Conservation (phyloP, 2,113 vertebrate species). For the Oreochromis spilurus region DNA sequence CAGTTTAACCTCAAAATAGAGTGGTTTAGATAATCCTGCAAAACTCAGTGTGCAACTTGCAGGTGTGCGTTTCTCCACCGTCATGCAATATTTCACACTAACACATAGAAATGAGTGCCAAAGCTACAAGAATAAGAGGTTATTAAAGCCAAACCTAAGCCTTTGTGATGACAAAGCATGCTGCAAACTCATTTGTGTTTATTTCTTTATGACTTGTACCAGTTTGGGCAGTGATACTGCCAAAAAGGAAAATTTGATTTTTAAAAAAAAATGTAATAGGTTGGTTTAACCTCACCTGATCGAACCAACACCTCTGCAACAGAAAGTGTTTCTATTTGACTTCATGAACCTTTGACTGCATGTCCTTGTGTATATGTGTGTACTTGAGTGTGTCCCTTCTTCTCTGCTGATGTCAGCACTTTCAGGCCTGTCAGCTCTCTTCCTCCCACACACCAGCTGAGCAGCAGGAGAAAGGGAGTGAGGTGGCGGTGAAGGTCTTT, state of each 20-base stretch:
- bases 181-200: neutral
- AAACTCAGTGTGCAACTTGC: neutral
- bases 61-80: neutral
- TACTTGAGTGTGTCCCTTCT: neutral
- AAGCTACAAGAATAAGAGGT: neutral
- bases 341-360: neutral
- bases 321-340: conserved; percentile 1
- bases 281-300: neutral
- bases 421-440: conserved; percentile 17
- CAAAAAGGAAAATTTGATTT: neutral
- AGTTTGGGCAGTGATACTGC: neutral
- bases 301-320: neutral
- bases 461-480: conserved; percentile 37
- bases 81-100: neutral
- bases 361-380: conserved; percentile 16
- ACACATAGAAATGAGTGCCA: neutral
- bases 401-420: conserved; percentile 66
- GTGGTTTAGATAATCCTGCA: neutral
- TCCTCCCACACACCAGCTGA: conserved; percentile 48
- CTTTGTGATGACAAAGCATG: neutral
- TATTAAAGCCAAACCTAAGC: neutral
- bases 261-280: neutral
- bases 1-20: neutral
- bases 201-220: neutral
- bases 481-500: conserved; percentile 8